Base-by-base conservation (phyloP, 2,888 invertebrate genomes). In the Pheosia tremula region DNA sequence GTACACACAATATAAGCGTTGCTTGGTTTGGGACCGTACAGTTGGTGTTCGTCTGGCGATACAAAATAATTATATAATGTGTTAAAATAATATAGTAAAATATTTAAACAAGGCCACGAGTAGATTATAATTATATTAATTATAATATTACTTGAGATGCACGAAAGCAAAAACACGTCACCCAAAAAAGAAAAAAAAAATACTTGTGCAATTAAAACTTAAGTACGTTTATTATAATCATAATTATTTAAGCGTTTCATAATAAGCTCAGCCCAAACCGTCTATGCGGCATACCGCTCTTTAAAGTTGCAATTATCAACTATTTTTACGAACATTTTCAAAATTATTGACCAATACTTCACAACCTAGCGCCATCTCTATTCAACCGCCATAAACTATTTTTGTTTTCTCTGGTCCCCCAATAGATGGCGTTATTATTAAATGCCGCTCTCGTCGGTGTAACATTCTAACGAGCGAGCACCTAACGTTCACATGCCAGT, bases 401-500 rank as follows among this genome's bases (percentile, higher is more conserved):
- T 45, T 24, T 24, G 24, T 24, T 24, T 24, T 24, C 24, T n/a
- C 11, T 47, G 3, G 11, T n/a, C 47, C 24, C 5, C 47, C 11
- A 47, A 47, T 47, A 47, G n/a, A n/a, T 5, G 5, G 3, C 47
- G n/a, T 47, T n/a, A 47, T n/a, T 11, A 7, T 47, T n/a, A 5
- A 47, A 11, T n/a, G 0, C 47, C n/a, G 47, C n/a, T 47, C 47
- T 47, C 47, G 9, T n/a, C 47, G n/a, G 45, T 45, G 45, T 45
- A 45, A 45, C 41, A 45, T 45, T 47, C 11, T n/a, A 47, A 47
- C n/a, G n/a, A 11, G 47, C 11, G n/a, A 8, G 41, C 8, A 41
- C 47, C n/a, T 5, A 1, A 11, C 47, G 47, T 47, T n/a, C 47
- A 9, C n/a, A 47, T n/a, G 47, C 47, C 50, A 50, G 66, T 65